A percentile compares a stretch with the other conserved stretches of the same genome.
Conservation (phyloP, 2,113 vertebrate species). For the Rhinopomastus cyanomelas region DNA sequence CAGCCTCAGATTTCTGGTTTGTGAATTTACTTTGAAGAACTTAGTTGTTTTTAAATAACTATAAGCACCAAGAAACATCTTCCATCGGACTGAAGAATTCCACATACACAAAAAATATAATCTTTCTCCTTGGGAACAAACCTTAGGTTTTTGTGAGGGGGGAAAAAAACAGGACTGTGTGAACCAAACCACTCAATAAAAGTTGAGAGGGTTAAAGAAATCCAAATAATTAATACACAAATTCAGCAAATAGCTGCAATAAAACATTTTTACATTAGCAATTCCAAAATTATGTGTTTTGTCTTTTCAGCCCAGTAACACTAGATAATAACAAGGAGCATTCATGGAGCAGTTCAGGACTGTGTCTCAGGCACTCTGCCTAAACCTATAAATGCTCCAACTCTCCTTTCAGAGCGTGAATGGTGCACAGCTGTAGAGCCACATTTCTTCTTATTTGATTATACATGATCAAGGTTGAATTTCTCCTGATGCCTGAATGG, state of each 20-base stretch:
- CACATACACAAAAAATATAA: neutral
- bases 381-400: neutral
- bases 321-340: neutral
- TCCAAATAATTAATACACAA: neutral
- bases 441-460: neutral
- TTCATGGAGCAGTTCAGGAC: neutral
- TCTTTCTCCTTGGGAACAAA: neutral
- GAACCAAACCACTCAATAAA: neutral
- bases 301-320: neutral
- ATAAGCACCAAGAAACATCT: neutral
- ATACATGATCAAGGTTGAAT: neutral
- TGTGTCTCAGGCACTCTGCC: neutral
- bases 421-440: neutral
- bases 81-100: neutral
- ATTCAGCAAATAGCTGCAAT: neutral
- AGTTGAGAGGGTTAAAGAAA: neutral
- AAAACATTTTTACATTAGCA: neutral
- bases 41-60: neutral
- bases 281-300: neutral
- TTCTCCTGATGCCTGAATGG: neutral
- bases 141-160: neutral
- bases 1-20: neutral
- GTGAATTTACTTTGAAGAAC: neutral
- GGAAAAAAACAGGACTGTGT: rapidly evolving
- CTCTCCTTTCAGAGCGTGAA: neutral